A percentile compares a stretch with the other conserved stretches of the same genome.
Conservation (phyloP, 2,888 invertebrate species). For the Tinea trinotella region DNA sequence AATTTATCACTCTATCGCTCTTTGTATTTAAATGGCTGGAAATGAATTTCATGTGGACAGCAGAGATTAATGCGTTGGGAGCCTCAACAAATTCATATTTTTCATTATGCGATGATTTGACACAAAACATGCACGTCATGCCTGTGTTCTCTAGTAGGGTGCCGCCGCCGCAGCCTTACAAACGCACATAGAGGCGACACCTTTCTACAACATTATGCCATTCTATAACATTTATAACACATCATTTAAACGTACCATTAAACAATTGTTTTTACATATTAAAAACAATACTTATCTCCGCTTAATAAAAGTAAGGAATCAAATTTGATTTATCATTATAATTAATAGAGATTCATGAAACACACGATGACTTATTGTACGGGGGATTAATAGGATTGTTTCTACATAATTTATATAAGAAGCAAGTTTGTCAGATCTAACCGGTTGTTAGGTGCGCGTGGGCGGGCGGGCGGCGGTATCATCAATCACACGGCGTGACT, state of each 20-base stretch:
- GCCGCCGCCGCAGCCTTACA: conserved; percentile 21
- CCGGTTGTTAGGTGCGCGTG: conserved; percentile 48
- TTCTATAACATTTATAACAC: background rate
- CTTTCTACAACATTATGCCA: background rate
- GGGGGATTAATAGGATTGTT: conserved; percentile 6
- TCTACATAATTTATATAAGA: conserved; percentile 14
- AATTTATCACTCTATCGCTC: conserved; percentile 61
- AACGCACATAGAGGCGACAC: background rate
- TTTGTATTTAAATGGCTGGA: conserved; percentile 60
- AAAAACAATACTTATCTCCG: background rate
- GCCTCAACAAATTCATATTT: conserved; percentile 51
- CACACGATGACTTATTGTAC: background rate
- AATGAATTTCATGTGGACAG: conserved; percentile 47
- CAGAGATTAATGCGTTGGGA: conserved; percentile 44
- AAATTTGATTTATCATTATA: background rate
- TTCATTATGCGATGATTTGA: conserved; percentile 58
- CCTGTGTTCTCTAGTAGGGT: conserved; percentile 46
- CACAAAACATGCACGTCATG: conserved; percentile 53
- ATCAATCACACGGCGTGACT: conserved; percentile 68
- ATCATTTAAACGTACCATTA: background rate
- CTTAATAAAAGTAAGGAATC: background rate
- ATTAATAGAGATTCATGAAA: conserved; percentile 4
- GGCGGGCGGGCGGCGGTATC: conserved; percentile 57
- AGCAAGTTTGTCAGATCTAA: conserved; percentile 57
- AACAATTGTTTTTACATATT: background rate